Evolutionary conservation across 2,797 vertebrate genomes (phyloP).

Genomic region (Gymnoscopelus braueri): DNA sequence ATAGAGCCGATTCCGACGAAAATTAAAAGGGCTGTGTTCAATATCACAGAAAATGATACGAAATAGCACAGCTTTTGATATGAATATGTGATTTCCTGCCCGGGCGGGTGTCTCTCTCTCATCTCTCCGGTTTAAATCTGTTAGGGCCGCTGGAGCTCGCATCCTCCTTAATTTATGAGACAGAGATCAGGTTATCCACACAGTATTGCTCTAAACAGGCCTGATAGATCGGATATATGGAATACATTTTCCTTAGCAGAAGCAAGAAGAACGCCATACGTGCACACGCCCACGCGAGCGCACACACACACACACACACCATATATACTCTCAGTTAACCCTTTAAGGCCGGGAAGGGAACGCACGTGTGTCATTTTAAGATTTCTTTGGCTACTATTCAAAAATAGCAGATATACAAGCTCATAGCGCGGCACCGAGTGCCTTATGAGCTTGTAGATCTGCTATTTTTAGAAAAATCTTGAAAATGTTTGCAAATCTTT

Average conservation of each 20-base stretch:
- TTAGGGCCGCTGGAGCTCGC: conserved; percentile 84
- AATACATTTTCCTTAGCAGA: conserved; percentile 87
- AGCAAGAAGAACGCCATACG: conserved; percentile 81
- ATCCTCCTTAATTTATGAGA: conserved; percentile 88
- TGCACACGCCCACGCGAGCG: conserved; percentile 29
- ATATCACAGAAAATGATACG: conserved; percentile 45
- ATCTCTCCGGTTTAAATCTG: conserved; percentile 86
- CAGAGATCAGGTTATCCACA: conserved; percentile 87
- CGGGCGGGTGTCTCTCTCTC: conserved; percentile 77
- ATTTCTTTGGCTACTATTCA: too few relatives aligned
- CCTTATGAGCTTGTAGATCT: too few relatives aligned
- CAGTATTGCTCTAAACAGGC: conserved; percentile 93
- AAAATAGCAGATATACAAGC: too few relatives aligned
- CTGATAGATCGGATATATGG: conserved; percentile 94
- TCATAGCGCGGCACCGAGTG: too few relatives aligned
- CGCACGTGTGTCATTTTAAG: too few relatives aligned
- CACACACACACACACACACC: conserved; percentile 8
- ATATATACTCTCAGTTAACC: neutral
- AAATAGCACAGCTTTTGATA: conserved; percentile 68
- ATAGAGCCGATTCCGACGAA: conserved; percentile 49
- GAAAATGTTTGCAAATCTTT: too few relatives aligned
- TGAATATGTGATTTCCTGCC: conserved; percentile 75
- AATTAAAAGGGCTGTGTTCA: conserved; percentile 68
- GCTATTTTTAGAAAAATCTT: too few relatives aligned
- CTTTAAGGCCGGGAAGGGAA: too few relatives aligned